Base-by-base conservation (phyloP, 2,113 vertebrate species). In the Melanostigma gelatinosum region DNA sequence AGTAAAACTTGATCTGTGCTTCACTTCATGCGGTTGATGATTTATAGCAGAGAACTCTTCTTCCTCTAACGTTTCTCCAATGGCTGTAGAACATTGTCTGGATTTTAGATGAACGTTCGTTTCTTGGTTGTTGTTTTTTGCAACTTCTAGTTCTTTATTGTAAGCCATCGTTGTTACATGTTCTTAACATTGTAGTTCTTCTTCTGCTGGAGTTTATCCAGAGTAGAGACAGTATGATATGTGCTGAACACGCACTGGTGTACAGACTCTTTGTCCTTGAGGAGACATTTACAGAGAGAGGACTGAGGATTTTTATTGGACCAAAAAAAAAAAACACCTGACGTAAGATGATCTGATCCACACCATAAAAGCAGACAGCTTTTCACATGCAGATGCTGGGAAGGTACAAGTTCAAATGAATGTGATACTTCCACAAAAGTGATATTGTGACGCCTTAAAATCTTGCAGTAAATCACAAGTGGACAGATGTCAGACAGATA, bases 1-100 rank as follows among this genome's bases (percentile, higher is more conserved):
- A 61, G 75, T 66, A 69, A 85, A 85, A 85, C 79, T 29, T 10
- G 62, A 75, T 38, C 27, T 38, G 46, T 20, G 22, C 68, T 24
- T 57, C 65, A 3, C 48, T 8, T 78, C 50, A 8, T 4, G 15
- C 68, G 18, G 65, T 27, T 55, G n/a, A 27, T 61, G 54, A 79
- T 79, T 79, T 60, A 70, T 3, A 27, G 32, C 57, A 1, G 15
- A 38, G 27, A 15, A 75, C 32, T 61, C 8, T 55, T 83, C 66
- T 50, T 16, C 36, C 34, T 18, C 44, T 42, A 38, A 42, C 46
- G 8, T 16, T 22, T 42, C 36, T n/a, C 67, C 7, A 24, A 12
- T 15, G 18, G 24, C 11, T n/a, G 1, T 27, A 27, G 13, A 7
- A 12, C 6, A n/a, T 2, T 27, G 8, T 29, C 36, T 42, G 22